Base-by-base conservation (phyloP, 2,888 invertebrate genomes). In the Synanthedon vespiformis region DNA sequence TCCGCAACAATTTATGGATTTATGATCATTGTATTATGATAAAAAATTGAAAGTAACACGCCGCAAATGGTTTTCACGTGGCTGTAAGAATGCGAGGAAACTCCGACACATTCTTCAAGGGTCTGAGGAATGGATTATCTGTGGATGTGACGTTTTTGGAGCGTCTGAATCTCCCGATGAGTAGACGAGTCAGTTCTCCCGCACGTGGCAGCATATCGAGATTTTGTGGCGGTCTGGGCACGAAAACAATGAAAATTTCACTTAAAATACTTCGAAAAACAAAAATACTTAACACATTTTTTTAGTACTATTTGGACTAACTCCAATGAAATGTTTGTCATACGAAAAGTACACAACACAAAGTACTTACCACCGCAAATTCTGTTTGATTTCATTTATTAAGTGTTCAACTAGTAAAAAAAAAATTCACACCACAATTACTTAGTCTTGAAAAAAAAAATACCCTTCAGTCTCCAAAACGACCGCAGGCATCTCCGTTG, bases 391-490 rank as follows among this genome's bases (percentile, higher is more conserved):
- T n/a, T n/a, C n/a, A n/a, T n/a, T n/a, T n/a, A n/a, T n/a, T n/a
- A n/a, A n/a, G n/a, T n/a, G n/a, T n/a, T n/a, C n/a, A n/a, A n/a
- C n/a, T n/a, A n/a, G n/a, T n/a, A n/a, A n/a, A n/a, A n/a, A n/a
- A n/a, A n/a, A n/a, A n/a, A n/a, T n/a, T n/a, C n/a, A n/a, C n/a
- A n/a, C n/a, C n/a, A n/a, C n/a, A n/a, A n/a, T n/a, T n/a, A n/a
- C n/a, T n/a, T n/a, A n/a, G n/a, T n/a, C n/a, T n/a, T n/a, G n/a
- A n/a, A n/a, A n/a, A n/a, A n/a, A n/a, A n/a, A n/a, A n/a, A n/a
- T n/a, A 81, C 84, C 76, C 70, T 65, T 84, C 78, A 40, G 79
- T 83, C 70, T 83, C 80, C 49, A 84, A 61, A 22, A 82, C 50
- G n/a, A 83, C 63, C 27, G 80, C 62, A 6, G 81, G 77, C 4